phyloP scores from a whole-genome alignment of 2,113 vertebrate genomes.

The Calcarius ornatus region DNA sequence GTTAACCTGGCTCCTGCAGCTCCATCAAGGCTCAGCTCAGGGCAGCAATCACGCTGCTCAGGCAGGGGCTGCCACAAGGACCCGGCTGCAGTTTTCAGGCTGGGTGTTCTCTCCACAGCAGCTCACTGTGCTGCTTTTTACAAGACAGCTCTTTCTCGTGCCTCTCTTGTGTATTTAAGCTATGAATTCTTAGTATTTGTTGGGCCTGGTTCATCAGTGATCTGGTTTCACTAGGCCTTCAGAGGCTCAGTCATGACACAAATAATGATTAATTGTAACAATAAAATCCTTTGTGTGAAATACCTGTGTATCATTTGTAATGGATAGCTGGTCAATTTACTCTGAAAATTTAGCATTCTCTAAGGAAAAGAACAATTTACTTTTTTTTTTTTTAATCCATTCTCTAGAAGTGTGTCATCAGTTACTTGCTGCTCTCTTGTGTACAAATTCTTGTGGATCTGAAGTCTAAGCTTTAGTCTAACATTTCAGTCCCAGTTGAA shows the following conservation, averaged over 20 bases:
- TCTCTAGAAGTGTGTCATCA: not conserved
- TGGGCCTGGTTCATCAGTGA: not conserved
- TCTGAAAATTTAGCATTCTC: not conserved
- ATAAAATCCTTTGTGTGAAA: not conserved
- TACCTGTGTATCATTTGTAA: not conserved
- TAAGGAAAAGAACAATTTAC: not conserved
- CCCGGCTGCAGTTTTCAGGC: not conserved
- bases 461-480: not conserved
- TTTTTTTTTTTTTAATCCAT: not conserved
- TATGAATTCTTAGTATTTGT: not conserved
- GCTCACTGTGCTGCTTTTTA: not conserved
- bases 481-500: not conserved
- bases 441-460: not conserved
- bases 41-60: rapidly evolving
- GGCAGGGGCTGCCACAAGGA: not conserved
- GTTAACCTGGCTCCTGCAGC: not conserved
- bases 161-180: not conserved
- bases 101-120: not conserved
- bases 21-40: not conserved
- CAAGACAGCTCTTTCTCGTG: not conserved
- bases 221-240: not conserved
- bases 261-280: not conserved
- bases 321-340: not conserved
- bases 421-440: not conserved
- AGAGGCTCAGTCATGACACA: not conserved